Base-by-base conservation (phyloP, 2,113 vertebrate genomes). In the Microtus ochrogaster region DNA sequence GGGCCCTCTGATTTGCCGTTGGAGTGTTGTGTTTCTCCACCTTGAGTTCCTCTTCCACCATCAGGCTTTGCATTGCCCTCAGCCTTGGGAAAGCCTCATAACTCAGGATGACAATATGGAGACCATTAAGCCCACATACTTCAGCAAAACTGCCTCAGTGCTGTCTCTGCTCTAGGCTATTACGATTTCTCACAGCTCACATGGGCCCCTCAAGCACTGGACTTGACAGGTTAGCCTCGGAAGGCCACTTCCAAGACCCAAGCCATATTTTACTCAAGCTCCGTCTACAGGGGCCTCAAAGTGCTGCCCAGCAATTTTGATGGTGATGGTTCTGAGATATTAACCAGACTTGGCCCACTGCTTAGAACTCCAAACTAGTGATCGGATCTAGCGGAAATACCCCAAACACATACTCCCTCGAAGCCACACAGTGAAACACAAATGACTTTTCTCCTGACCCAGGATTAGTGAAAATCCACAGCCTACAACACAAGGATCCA, bases 61-160 rank as follows among this genome's bases (percentile, higher is more conserved):
- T 95, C 92, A 95, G 95, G 70, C 95, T 89, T 68, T 92, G 94
- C 19, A 70, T 61, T 68, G 76, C 92, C 94, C 96, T 97, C 97
- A 97, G 93, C 92, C 88, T 97, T 97, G 97, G 96, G 97, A 98
- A 98, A 98, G 90, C 96, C 97, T 97, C 98, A 98, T 98, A 98
- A 98, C 96, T 99, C 98, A 98, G 63, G 39, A 55, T 98, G 98
- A 98, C 97, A 97, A 97, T 97, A 98, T 79, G 90, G 95, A 98
- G 97, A 97, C 95, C 97, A 98, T 98, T 99, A 99, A 98, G 96
- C 97, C 98, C 97, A 97, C 96, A 98, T 98, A 97, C 95, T 97
- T 98, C 98, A 98, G 94, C 96, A 94, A 96, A 98, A 98, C 97
- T 97, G 97, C 97, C 97, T 98, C 97, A 96, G 97, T 98, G 96